A percentile compares a stretch with the other conserved stretches of the same genome.
phyloP scores from a whole-genome alignment of 2,888 invertebrate species.

The Agrotis segetum region DNA sequence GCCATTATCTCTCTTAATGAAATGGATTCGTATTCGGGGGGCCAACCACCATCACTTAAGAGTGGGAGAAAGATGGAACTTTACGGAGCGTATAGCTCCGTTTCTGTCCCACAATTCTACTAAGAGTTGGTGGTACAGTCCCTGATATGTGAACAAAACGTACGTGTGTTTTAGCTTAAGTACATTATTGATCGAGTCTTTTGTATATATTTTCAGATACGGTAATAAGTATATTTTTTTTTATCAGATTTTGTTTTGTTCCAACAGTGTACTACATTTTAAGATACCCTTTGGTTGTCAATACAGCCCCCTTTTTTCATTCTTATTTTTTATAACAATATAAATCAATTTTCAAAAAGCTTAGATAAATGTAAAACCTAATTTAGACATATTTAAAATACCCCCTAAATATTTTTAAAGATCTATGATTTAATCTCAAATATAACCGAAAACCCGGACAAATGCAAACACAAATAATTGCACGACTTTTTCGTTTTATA shows the following conservation, averaged over 20 bases:
- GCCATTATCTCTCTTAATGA: constrained; percentile 34
- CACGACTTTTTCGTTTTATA: constrained; percentile 22
- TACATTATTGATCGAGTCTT: constrained; percentile 36
- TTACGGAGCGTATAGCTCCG: not conserved
- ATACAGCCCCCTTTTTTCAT: constrained; percentile 12
- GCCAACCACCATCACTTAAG: not conserved
- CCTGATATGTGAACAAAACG: constrained; percentile 56
- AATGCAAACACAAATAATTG: constrained; percentile 10
- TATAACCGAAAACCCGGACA: not conserved
- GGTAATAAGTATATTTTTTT: not conserved
- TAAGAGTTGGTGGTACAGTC: not conserved
- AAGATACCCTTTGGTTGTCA: constrained; percentile 17
- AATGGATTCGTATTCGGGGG: constrained; percentile 38
- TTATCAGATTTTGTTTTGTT: not conserved
- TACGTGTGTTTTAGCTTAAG: constrained; percentile 49
- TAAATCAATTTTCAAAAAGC: not conserved
- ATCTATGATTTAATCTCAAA: constrained; percentile 37
- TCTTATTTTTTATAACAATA: not conserved
- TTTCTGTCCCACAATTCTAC: not conserved
- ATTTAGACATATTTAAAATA: not conserved
- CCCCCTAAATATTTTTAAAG: not conserved
- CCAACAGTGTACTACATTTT: not conserved
- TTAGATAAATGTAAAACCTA: not conserved
- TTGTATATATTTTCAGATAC: not conserved
- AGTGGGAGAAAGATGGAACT: not conserved